Evolutionary conservation across 2,888 invertebrate species (phyloP).

Genomic region (Agrotis exclamationis): DNA sequence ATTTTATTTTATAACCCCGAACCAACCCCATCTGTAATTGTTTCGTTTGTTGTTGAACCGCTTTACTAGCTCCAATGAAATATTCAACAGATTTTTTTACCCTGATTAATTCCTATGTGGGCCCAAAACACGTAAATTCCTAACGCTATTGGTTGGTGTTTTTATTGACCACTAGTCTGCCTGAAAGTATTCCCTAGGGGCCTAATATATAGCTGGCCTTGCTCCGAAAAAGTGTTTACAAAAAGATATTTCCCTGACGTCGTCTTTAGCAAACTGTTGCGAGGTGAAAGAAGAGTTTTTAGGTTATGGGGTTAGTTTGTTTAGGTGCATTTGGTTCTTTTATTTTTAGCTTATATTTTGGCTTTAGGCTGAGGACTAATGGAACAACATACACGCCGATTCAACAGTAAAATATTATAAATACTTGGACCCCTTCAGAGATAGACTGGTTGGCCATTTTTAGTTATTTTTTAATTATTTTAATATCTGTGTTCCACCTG

Average conservation of each 20-base stretch:
- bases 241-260: slow-evolving; percentile 34
- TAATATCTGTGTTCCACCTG: too few species aligned
- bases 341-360: not conserved
- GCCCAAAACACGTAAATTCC: slow-evolving; percentile 19
- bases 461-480: too few species aligned
- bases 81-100: slow-evolving; percentile 23
- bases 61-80: slow-evolving; percentile 13
- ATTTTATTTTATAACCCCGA: slow-evolving; percentile 16
- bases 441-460: too few species aligned
- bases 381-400: not conserved
- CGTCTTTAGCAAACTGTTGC: slow-evolving; percentile 40
- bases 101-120: slow-evolving; percentile 45
- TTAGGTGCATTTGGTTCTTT: not conserved
- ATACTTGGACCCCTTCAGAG: too few species aligned
- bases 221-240: slow-evolving; percentile 33
- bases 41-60: slow-evolving; percentile 15
- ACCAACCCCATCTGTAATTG: slow-evolving; percentile 2
- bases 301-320: not conserved
- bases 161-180: slow-evolving; percentile 50
- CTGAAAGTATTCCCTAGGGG: slow-evolving; percentile 31
- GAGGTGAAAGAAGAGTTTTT: slow-evolving; percentile 1
- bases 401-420: too few species aligned
- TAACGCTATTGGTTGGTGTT: slow-evolving; percentile 40
- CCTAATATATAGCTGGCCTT: slow-evolving; percentile 29
- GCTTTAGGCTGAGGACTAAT: not conserved